Evolutionary conservation across 2,888 invertebrate species (phyloP), one percentile per base, ranked within the genome.

Genomic region (Gortyna flavago): DNA sequence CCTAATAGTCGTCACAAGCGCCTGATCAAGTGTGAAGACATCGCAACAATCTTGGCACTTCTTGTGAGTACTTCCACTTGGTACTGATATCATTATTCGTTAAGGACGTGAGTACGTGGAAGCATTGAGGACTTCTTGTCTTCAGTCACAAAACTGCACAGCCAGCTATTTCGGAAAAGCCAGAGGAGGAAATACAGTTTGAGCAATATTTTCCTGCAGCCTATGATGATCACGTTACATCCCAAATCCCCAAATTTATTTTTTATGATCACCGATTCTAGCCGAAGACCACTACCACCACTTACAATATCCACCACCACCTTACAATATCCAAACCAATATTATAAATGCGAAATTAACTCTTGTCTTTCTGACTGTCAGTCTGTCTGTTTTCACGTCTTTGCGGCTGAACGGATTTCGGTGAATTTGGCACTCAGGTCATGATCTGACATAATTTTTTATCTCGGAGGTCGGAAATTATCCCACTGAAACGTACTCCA

Each of bases 31-130:
- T 48, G 65, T 65, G 59, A 44, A 21, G 29, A 11, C 59, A 35
- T 38, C 29, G n/a, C 35, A 16, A 29, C n/a, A 44, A 61, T 61
- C 18, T 65, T 78, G 79, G 41, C 72, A 78, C 62, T 78, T 18
- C 32, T 57, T 38, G n/a, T 18, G 44, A 61, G 69, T 18, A 21
- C 18, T 18, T n/a, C 8, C 57, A 62, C 48, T 72, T n/a, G 25
- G 18, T 65, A 51, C 16, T 59, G n/a, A 32, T 48, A 44, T 54
- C 18, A 66, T n/a, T 48, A 64, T 74, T 35, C 8, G n/a, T 51
- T 51, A 25, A 13, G 13, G 4, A 41, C 29, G 54, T 29, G 21
- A 21, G 9, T 69, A n/a, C 21, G 51, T 62, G 35, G 11, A 51
- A n/a, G 32, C n/a, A 25, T 38, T 38, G 59, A 57, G 11, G 1